Percentiles rank a stretch among this genome's conserved stretches.
These are phyloP conservation scores for Macaca mulatta DNA, from an alignment of 2,113 vertebrate species.

Conservation along the genomic window DNA sequence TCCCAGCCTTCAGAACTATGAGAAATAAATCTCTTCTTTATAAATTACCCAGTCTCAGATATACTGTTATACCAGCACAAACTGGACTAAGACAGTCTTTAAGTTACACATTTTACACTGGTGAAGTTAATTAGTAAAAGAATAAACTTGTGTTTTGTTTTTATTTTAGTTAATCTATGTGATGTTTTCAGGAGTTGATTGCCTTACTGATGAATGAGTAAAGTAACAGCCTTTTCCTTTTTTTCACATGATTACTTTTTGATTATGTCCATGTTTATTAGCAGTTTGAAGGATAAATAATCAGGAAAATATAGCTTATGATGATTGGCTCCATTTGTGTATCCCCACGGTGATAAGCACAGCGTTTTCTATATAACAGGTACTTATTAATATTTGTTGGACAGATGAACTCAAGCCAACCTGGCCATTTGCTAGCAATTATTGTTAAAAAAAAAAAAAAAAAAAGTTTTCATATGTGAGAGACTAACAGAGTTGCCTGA, in stretches of 20 bases:
- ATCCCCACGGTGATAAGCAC: constrained; percentile 35
- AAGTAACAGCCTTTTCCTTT: constrained; percentile 16
- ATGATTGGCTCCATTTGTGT: constrained; percentile 38
- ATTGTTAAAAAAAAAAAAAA: background rate
- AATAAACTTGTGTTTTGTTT: constrained; percentile 42
- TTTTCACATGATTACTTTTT: constrained; percentile 48
- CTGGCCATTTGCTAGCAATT: constrained; percentile 51
- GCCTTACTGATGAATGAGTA: constrained; percentile 37
- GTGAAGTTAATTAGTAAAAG: background rate
- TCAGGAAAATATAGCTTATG: constrained; percentile 44
- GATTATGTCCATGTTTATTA: constrained; percentile 42
- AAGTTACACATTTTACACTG: constrained; percentile 6
- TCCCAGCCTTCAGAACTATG: background rate
- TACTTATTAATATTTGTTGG: constrained; percentile 48
- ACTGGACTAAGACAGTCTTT: background rate
- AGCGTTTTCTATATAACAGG: constrained; percentile 24
- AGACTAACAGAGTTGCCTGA: constrained; percentile 26
- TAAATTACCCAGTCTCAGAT: background rate
- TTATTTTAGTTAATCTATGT: constrained; percentile 35
- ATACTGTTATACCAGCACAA: background rate
- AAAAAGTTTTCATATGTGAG: constrained; percentile 21
- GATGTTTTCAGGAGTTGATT: constrained; percentile 28
- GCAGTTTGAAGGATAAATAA: constrained; percentile 51
- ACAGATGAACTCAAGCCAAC: constrained; percentile 38
- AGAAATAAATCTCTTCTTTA: background rate